phyloP scores from a whole-genome alignment of 2,888 invertebrate species.

The Synanthedon vespiformis region DNA sequence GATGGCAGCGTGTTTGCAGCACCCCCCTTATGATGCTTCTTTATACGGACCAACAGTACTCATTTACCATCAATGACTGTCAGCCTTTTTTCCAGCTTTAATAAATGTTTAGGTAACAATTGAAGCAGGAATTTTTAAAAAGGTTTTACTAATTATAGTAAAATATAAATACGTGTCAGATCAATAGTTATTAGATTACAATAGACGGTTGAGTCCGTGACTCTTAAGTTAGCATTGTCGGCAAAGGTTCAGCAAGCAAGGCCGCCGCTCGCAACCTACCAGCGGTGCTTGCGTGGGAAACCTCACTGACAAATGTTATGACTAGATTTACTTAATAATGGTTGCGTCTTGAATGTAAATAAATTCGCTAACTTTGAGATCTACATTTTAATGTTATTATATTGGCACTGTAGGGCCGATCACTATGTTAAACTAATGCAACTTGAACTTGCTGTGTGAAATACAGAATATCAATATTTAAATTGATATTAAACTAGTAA shows the following conservation, averaged over 20 bases:
- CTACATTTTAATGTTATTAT: too few species aligned
- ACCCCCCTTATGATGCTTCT: too few species aligned
- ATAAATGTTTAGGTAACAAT: slow-evolving; percentile 1
- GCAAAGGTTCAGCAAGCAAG: slow-evolving; percentile 49
- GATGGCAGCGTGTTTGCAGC: too few species aligned
- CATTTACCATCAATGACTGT: too few species aligned
- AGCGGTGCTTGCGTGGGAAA: slow-evolving; percentile 28
- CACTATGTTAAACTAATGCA: too few species aligned
- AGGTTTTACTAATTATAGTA: background rate
- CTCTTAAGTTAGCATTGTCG: slow-evolving; percentile 15
- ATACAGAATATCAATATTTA: too few species aligned
- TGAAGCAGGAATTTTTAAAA: background rate
- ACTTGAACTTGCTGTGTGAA: too few species aligned
- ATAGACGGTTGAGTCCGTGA: slow-evolving; percentile 4
- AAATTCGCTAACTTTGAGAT: background rate
- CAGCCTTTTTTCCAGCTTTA: too few species aligned
- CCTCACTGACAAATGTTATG: slow-evolving; percentile 14
- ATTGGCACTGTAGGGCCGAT: too few species aligned
- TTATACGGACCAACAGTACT: too few species aligned
- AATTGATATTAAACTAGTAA: too few species aligned
- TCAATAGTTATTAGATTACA: slow-evolving; percentile 1
- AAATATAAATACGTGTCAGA: background rate
- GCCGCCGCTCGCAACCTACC: slow-evolving; percentile 23
- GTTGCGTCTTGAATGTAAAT: background rate
- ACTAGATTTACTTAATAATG: slow-evolving; percentile 11